These are phyloP conservation scores for Drosophila yooni DNA, from an alignment of 2,888 invertebrate species.

Conservation along the genomic window DNA sequence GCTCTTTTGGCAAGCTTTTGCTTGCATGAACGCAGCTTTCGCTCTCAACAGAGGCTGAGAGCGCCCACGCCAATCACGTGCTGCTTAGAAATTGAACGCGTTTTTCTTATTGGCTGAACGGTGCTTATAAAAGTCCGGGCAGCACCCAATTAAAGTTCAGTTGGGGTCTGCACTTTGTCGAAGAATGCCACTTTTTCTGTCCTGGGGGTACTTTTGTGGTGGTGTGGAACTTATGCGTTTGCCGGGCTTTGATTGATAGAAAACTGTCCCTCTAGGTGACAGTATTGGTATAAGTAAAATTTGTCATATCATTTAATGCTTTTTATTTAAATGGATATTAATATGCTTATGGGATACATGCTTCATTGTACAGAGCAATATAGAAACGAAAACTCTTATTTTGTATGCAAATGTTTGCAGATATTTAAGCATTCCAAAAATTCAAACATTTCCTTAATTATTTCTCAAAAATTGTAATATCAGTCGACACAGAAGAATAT, in stretches of 20 bases:
- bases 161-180: slow-evolving; percentile 38
- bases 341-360: background rate
- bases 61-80: slow-evolving; percentile 44
- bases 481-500: background rate
- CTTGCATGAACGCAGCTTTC: slow-evolving; percentile 30
- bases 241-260: background rate
- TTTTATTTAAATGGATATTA: background rate
- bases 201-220: background rate
- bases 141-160: slow-evolving; percentile 69
- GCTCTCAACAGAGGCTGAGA: slow-evolving; percentile 28
- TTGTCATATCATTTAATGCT: background rate
- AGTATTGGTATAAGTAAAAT: background rate
- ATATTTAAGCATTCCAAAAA: background rate
- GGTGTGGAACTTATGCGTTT: background rate
- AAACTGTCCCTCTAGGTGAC: background rate
- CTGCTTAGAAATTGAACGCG: slow-evolving; percentile 36
- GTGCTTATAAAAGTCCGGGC: slow-evolving; percentile 62
- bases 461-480: background rate
- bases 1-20: slow-evolving; percentile 43
- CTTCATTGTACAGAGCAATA: background rate
- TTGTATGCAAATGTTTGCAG: background rate
- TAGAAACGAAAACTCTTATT: background rate
- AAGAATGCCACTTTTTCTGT: slow-evolving; percentile 20
- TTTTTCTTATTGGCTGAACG: slow-evolving; percentile 60
- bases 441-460: background rate